phyloP scores from a whole-genome alignment of 2,113 vertebrate species.

The Eretmochelys imbricata region DNA sequence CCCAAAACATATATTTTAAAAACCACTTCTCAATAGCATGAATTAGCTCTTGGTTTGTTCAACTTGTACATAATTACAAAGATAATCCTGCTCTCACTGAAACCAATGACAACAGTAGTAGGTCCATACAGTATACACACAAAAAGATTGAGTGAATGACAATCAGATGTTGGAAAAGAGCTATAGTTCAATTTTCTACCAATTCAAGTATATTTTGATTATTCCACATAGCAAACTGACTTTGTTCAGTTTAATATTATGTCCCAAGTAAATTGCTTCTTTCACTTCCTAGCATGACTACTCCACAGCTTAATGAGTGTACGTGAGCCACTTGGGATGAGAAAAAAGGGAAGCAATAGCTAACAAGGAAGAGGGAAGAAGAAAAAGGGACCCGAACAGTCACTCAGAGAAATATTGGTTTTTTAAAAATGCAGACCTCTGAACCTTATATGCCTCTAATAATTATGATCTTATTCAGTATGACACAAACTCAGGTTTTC shows the following conservation, averaged over 20 bases:
- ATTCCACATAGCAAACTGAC: background rate
- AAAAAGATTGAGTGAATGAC: background rate
- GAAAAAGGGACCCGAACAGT: background rate
- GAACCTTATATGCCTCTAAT: background rate
- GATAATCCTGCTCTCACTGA: background rate
- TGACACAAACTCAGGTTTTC: background rate
- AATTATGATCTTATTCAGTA: background rate
- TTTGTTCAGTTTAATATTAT: background rate
- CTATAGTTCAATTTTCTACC: constrained; percentile 6
- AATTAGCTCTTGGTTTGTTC: background rate
- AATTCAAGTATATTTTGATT: background rate
- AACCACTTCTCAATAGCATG: background rate
- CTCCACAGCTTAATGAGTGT: background rate
- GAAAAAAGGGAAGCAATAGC: background rate
- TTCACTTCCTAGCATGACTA: background rate
- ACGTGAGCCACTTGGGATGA: background rate
- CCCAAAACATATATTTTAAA: background rate
- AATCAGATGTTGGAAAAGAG: rapidly evolving
- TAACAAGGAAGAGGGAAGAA: background rate
- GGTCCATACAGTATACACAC: rapidly evolving
- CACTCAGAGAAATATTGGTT: rapidly evolving
- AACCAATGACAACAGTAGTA: background rate
- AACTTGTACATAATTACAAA: background rate
- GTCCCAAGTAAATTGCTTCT: constrained; percentile 9
- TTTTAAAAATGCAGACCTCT: background rate